Base-by-base conservation (phyloP, 1,140 invertebrate species). In the Trichonephila clavipes region DNA sequence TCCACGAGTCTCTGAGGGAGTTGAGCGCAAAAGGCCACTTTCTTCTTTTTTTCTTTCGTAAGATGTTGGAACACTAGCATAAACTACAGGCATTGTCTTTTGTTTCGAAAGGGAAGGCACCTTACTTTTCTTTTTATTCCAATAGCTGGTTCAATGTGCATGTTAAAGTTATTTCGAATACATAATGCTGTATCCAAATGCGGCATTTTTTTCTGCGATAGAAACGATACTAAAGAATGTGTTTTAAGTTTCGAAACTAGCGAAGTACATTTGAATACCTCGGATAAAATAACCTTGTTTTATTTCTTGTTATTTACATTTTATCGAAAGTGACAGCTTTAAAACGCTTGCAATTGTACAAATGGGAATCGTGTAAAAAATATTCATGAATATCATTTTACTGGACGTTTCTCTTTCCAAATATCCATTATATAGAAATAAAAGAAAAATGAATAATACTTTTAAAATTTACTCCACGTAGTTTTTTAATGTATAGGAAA, bases 11-110 rank as follows among this genome's bases (percentile, higher is more conserved):
- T 69, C 87, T 24, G 10, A 34, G 87, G 87, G 87, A 51, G 87
- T 72, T 69, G 62, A 88, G 34, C 85, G 85, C 85, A 61, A 87
- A 87, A 72, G 87, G 87, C 59, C 87, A 88, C 64, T 66, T 40
- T 16, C 7, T n/a, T 83, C 19, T 83, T 83, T 24, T 83, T 34
- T 40, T 77, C 18, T 77, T 77, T 28, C 62, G 2, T 69, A 88
- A 58, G 62, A 72, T 24, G 64, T 40, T 64, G 61, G 61, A 69
- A 88, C 61, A 88, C 62, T 24, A 10, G 40, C 87, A 88, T 88
- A 88, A 88, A 88, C 87, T 88, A 64, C 61, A 72, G 62, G 34
- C 64, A 62, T 64, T 88, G 59, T 62, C 64, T 62, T 87, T 88
- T 88, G 62, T 64, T 88, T 88, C 62, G 87, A 69, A 88, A 64